Evolutionary conservation across 2,113 vertebrate genomes (phyloP).

Genomic region (Neopipo cinnamomea): DNA sequence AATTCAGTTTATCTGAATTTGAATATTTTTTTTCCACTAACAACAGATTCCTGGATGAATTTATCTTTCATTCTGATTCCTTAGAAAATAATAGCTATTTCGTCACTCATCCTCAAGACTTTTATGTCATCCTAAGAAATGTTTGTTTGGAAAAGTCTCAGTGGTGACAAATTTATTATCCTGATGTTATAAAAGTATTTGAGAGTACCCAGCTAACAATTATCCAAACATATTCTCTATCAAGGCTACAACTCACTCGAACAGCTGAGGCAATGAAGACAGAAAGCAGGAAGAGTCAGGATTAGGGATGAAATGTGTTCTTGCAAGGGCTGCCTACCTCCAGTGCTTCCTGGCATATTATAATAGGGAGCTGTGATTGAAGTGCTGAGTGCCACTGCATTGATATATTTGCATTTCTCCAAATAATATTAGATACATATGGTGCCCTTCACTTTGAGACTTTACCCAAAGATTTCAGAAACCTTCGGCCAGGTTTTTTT

Average conservation of each 20-base stretch:
- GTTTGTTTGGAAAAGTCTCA: neutral
- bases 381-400: neutral
- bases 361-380: neutral
- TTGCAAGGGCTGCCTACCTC: neutral
- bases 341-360: neutral
- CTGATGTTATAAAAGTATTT: neutral
- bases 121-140: neutral
- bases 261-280: neutral
- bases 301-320: neutral
- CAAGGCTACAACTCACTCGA: neutral
- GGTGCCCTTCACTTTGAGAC: neutral
- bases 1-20: neutral
- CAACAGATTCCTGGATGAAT: neutral
- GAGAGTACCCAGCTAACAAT: neutral
- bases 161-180: neutral
- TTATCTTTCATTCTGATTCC: neutral
- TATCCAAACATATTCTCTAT: neutral
- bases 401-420: slow-evolving; percentile 4
- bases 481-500: neutral
- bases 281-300: neutral
- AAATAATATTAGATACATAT: neutral
- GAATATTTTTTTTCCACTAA: too few species aligned
- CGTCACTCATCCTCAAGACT: neutral
- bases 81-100: neutral
- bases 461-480: neutral